Conservation (phyloP, 1,140 invertebrate species). For the Drosophila carrolli region DNA sequence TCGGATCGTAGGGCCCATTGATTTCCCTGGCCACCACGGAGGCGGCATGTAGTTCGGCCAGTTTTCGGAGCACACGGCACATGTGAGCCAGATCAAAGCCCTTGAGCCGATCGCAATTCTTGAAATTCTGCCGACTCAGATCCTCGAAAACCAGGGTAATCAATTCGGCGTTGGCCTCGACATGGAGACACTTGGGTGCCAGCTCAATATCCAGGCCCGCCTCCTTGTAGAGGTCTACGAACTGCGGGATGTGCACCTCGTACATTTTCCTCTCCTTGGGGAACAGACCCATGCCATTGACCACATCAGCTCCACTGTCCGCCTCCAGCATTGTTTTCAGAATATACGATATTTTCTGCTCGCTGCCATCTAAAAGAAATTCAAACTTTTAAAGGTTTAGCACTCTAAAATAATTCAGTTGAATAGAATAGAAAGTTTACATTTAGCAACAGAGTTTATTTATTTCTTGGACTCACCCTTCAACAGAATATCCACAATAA, state of each 20-base stretch:
- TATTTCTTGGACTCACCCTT: conserved; percentile 46
- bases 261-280: conserved; percentile 77
- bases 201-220: conserved; percentile 65
- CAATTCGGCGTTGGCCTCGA: conserved; percentile 50
- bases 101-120: conserved; percentile 85
- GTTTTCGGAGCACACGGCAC: conserved; percentile 85
- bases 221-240: conserved; percentile 70
- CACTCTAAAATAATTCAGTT: no score
- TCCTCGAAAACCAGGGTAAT: conserved; percentile 86
- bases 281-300: conserved; percentile 63
- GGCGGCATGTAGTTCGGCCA: conserved; percentile 86
- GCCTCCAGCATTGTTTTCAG: conserved; percentile 67
- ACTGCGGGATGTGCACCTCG: conserved; percentile 62
- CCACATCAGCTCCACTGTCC: conserved; percentile 39
- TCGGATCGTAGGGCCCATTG: conserved; percentile 57
- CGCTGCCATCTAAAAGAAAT: conserved; percentile 53
- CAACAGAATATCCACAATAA: conserved; percentile 56
- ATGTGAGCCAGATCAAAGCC: conserved; percentile 86
- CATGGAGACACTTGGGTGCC: conserved; percentile 57
- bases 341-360: conserved; percentile 60
- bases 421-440: no score
- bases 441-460: no score
- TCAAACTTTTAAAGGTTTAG: no score
- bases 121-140: conserved; percentile 85
- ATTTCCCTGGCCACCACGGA: conserved; percentile 74